Evolutionary conservation across 2,888 invertebrate species (phyloP), one percentile per base, ranked within the genome.

Genomic region (Pristionchus maxplancki): DNA sequence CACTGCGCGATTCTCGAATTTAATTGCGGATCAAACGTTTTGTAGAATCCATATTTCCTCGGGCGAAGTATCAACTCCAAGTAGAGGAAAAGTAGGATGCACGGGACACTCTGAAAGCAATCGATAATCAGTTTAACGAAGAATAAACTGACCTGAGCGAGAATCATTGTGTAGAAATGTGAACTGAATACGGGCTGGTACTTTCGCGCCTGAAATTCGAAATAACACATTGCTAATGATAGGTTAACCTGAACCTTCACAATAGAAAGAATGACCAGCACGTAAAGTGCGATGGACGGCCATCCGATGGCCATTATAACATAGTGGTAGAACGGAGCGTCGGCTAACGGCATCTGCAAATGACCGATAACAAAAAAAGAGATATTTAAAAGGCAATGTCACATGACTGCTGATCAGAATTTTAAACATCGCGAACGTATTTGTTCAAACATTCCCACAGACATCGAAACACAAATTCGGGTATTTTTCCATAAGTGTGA

Each of bases 121-220:
- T 31, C 11, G 28, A 13, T 11, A 44, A 6, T 44, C 11, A 64
- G n/a, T n/a, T n/a, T n/a, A n/a, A n/a, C n/a, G n/a, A n/a, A n/a
- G n/a, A n/a, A n/a, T n/a, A 31, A 67, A 67, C n/a, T n/a, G 44
- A 78, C 78, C 78, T 78, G 78, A 5, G 78, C 78, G 6, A 78
- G 78, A 34, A 78, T 78, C 78, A 78, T 78, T 20, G 78, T 44
- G 44, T 78, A 78, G 44, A 78, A 78, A 28, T 78, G 78, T 6
- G 78, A 78, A 28, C 44, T 5, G 44, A 78, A 78, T n/a, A 44
- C 78, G 44, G 71, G 28, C 17, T 71, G 71, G 24, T 37, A 44
- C n/a, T 44, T 78, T 44, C 78, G 20, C 11, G 28, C 71, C 71
- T 71, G 37, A 37, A 71, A 20, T 58, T 20, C 24, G 62, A 28